phyloP scores from a whole-genome alignment of 2,113 vertebrate species.

The Jaculus jaculus region DNA sequence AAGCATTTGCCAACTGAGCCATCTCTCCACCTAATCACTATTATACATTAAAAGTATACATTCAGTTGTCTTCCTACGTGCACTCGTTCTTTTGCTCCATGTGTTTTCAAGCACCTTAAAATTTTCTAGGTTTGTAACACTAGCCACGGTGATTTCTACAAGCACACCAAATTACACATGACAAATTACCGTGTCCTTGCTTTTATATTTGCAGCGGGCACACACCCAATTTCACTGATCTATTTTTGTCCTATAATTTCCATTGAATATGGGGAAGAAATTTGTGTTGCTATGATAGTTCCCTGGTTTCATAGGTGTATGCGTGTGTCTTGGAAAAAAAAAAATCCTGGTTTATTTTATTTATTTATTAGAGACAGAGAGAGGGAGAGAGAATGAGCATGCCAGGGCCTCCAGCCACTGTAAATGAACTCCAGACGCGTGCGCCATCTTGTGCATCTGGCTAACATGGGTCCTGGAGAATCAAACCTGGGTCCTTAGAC shows the following conservation, averaged over 20 bases:
- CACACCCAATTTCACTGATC: not conserved
- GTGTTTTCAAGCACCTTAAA: not conserved
- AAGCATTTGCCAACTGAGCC: no score
- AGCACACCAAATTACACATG: not conserved
- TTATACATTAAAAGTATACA: not conserved
- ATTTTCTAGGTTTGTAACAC: conserved; percentile 16
- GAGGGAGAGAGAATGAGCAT: no score
- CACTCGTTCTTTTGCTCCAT: not conserved
- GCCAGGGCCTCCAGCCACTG: no score
- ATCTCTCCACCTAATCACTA: not conserved
- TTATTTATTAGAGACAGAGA: no score
- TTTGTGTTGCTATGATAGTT: not conserved
- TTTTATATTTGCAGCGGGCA: not conserved
- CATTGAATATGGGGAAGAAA: not conserved
- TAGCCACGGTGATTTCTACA: not conserved
- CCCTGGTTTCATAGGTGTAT: not conserved
- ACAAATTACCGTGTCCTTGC: not conserved
- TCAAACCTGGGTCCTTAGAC: no score
- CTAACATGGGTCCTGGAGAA: no score
- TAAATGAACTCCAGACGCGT: no score
- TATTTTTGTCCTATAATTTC: conserved; percentile 34
- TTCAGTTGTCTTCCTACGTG: not conserved
- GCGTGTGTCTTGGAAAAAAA: not conserved
- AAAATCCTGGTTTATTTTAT: no score
- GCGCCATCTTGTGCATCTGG: no score